These are phyloP conservation scores for Hypanus sabinus DNA, from an alignment of 2,113 vertebrate species.

Conservation along the genomic window DNA sequence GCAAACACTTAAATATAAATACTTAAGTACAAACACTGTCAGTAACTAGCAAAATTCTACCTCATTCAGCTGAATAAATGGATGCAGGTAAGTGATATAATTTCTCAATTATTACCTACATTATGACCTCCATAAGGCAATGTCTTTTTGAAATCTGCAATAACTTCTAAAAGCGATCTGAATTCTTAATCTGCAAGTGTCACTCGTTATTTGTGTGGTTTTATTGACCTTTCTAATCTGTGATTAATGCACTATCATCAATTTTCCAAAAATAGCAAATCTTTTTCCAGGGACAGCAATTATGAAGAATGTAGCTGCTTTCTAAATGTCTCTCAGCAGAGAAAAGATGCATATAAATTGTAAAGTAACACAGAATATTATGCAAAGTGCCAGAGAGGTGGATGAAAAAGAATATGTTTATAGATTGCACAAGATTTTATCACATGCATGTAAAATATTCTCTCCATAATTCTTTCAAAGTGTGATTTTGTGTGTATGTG, in stretches of 20 bases:
- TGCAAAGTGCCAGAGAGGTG: background rate
- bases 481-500: background rate
- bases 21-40: background rate
- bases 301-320: background rate
- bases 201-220: slow-evolving; percentile 5
- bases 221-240: background rate
- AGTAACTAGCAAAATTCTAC: background rate
- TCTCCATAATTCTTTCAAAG: background rate
- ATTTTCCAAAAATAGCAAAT: background rate
- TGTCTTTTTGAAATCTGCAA: background rate
- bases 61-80: background rate
- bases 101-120: background rate
- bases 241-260: slow-evolving; percentile 8
- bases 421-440: background rate
- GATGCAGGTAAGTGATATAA: background rate
- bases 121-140: background rate
- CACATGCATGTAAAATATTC: background rate
- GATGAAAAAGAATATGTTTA: background rate
- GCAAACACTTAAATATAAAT: no score
- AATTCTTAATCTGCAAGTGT: background rate
- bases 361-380: background rate
- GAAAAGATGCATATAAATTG: background rate
- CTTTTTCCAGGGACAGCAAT: background rate
- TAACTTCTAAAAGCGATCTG: background rate
- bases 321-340: background rate